These are phyloP conservation scores for Pagetopsis macropterus DNA, from an alignment of 2,797 vertebrate genomes.

Conservation along the genomic window DNA sequence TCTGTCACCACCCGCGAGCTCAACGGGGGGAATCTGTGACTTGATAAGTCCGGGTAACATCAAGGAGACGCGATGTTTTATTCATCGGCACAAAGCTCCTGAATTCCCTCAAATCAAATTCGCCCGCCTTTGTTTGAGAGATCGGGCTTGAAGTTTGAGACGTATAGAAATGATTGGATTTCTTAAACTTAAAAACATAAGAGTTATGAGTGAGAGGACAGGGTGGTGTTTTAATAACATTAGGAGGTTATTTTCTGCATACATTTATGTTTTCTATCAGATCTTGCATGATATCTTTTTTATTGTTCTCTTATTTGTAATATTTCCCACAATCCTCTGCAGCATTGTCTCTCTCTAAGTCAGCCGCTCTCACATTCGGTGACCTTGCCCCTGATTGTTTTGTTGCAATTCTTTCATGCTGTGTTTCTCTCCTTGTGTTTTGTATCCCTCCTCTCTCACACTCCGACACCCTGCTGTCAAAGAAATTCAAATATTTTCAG, in stretches of 20 bases:
- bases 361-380: slow-evolving; percentile 45
- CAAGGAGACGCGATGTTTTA: slow-evolving; percentile 84
- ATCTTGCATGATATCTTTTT: not conserved
- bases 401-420: slow-evolving; percentile 69
- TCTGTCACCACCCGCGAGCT: slow-evolving; percentile 67
- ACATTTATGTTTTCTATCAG: slow-evolving; percentile 6
- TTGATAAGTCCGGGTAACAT: slow-evolving; percentile 84
- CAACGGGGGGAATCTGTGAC: slow-evolving; percentile 79
- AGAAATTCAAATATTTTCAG: slow-evolving; percentile 59
- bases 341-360: slow-evolving; percentile 25
- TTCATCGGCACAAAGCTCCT: slow-evolving; percentile 83
- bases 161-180: slow-evolving; percentile 82
- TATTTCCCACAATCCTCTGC: slow-evolving; percentile 21
- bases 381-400: slow-evolving; percentile 72
- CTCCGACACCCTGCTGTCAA: slow-evolving; percentile 70
- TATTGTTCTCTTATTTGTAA: slow-evolving; percentile 18
- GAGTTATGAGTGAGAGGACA: slow-evolving; percentile 28
- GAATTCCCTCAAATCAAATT: slow-evolving; percentile 84
- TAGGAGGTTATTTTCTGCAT: not conserved
- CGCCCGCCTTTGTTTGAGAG: slow-evolving; percentile 82
- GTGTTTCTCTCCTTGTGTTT: slow-evolving; percentile 42
- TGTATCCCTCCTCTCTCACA: slow-evolving; percentile 33
- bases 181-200: slow-evolving; percentile 59
- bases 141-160: slow-evolving; percentile 82
- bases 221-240: slow-evolving; percentile 17